Evolutionary conservation across 2,888 invertebrate genomes (phyloP).

Genomic region (Cremastinae sp.): DNA sequence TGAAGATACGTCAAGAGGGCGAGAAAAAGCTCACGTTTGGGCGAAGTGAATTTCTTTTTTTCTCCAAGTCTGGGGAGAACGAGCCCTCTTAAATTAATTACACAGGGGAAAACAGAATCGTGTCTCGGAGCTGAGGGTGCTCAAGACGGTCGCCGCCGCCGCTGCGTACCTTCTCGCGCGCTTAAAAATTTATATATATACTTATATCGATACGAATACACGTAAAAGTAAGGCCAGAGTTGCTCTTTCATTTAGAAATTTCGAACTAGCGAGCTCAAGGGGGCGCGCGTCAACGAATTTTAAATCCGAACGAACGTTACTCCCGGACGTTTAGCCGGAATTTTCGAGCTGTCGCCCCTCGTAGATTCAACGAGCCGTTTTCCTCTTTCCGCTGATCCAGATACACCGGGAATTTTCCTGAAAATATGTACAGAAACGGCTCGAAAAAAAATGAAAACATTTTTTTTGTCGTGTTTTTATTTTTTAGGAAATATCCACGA

Average conservation of each 20-base stretch:
- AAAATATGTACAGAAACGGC: conserved; percentile 46
- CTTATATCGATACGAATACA: not conserved
- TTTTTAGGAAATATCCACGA: too few relatives aligned
- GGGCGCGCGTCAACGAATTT: not conserved
- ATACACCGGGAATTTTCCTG: conserved; percentile 71
- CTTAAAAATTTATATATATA: conserved; percentile 5
- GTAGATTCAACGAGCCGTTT: conserved; percentile 69
- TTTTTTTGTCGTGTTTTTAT: too few relatives aligned
- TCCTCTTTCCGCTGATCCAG: conserved; percentile 48
- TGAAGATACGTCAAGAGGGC: conserved; percentile 46
- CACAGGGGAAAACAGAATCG: conserved; percentile 77
- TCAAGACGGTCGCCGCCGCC: conserved; percentile 43
- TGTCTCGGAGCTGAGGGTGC: conserved; percentile 67
- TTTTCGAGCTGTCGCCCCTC: conserved; percentile 19
- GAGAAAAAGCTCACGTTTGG: conserved; percentile 41
- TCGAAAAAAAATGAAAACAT: conserved; percentile 38
- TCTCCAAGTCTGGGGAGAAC: conserved; percentile 63
- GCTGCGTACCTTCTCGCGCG: conserved; percentile 16
- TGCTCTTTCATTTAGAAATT: too few relatives aligned
- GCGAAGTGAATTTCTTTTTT: conserved; percentile 49
- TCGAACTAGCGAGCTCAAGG: not conserved
- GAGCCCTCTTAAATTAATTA: conserved; percentile 80
- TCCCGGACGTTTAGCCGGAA: not conserved
- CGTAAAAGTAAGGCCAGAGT: not conserved
- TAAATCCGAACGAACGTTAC: not conserved